These are phyloP conservation scores for Trypoxylon attenuatum DNA, from an alignment of 2,888 invertebrate genomes.

Conservation along the genomic window DNA sequence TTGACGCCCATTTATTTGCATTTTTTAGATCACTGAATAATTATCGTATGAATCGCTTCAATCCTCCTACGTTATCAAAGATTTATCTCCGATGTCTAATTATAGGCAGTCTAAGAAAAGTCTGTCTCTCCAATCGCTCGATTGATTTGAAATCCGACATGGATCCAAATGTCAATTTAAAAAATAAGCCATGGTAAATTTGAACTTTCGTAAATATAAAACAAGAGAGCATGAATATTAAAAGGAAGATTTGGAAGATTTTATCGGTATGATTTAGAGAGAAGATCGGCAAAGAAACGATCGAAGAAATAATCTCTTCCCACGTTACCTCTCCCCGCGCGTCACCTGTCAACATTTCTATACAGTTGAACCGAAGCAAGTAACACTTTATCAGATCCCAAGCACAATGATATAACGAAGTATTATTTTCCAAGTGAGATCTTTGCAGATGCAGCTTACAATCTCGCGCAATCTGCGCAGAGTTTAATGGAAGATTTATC, in stretches of 20 bases:
- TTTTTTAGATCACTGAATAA: too few species aligned
- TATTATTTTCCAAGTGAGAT: slow-evolving; percentile 11
- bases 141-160: too few species aligned
- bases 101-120: too few species aligned
- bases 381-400: slow-evolving; percentile 11
- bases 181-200: too few species aligned
- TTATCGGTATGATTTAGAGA: background rate
- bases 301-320: slow-evolving; percentile 12
- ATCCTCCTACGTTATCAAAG: too few species aligned
- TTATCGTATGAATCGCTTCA: too few species aligned
- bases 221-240: slow-evolving; percentile 6
- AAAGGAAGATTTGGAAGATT: background rate
- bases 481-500: background rate
- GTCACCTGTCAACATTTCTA: slow-evolving; percentile 15
- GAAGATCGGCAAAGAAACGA: background rate
- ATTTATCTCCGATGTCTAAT: too few species aligned
- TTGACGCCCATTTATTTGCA: too few species aligned
- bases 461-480: background rate
- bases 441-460: background rate
- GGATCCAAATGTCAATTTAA: too few species aligned
- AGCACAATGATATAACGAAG: slow-evolving; percentile 23
- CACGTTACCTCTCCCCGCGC: slow-evolving; percentile 3
- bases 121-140: too few species aligned
- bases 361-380: background rate
- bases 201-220: too few species aligned